phyloP scores from a whole-genome alignment of 2,888 invertebrate species.

The Acrobasis consociella region DNA sequence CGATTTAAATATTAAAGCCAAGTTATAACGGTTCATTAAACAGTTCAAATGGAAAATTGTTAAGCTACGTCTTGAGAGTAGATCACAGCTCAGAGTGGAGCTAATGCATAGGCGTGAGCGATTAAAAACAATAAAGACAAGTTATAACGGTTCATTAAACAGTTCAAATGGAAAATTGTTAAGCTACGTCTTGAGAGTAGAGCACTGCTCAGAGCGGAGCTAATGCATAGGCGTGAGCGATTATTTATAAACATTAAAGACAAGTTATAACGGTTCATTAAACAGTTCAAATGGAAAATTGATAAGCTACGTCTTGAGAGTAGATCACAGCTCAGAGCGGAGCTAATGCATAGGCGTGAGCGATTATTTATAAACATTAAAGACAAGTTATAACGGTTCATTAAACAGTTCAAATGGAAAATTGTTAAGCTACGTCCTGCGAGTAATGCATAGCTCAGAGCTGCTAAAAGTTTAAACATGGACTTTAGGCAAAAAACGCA shows the following conservation, averaged over 20 bases:
- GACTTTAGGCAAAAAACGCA: no score
- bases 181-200: constrained; percentile 8
- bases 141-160: constrained; percentile 23
- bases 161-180: constrained; percentile 20
- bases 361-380: not conserved
- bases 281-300: constrained; percentile 20
- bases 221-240: not conserved
- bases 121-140: not conserved
- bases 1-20: constrained; percentile 14
- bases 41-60: constrained; percentile 21
- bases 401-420: constrained; percentile 21
- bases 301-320: constrained; percentile 10
- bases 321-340: not conserved
- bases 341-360: not conserved
- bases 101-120: not conserved
- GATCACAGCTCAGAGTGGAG: not conserved
- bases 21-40: constrained; percentile 24
- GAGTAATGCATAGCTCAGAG: not conserved
- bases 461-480: no score
- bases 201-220: not conserved
- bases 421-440: constrained; percentile 13
- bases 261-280: constrained; percentile 23
- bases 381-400: constrained; percentile 20
- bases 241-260: not conserved
- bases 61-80: constrained; percentile 8